Base-by-base conservation (phyloP, 2,113 vertebrate genomes). In the Mohoua ochrocephala region DNA sequence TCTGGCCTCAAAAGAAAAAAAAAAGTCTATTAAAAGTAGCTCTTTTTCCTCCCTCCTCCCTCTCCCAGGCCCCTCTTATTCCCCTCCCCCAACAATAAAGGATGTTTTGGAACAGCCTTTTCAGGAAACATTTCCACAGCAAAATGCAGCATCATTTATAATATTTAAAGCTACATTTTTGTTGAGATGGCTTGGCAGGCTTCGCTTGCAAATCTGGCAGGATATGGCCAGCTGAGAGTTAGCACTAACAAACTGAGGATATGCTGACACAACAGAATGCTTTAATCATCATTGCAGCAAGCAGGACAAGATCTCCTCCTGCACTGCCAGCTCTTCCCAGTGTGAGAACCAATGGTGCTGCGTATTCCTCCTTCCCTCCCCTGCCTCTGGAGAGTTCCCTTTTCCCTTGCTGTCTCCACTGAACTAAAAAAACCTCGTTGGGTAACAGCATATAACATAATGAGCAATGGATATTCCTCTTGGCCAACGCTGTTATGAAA, bases 251-350 rank as follows among this genome's bases (percentile, higher is more conserved):
- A 96, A 98, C 98, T 94, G 97, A 98, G 98, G 98, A 99, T 98
- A 97, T 98, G 98, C 99, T 99, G 99, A 99, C 97, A 99, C 98
- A 97, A 98, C 99, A 98, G 97, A 98, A 98, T 97, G 97, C 98
- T 98, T 98, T 98, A 98, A 98, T 98, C 98, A 98, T 97, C 98
- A 73, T 97, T 98, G 98, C 93, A 97, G 98, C 97, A 96, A 94
- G 95, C 95, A 95, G 98, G 98, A 97, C 94, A 82, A 70, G 92
- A 95, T 98, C 98, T 97, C 97, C 98, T 97, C 95, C 89, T 89
- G 97, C 97, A 70, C 97, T 98, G 98, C 98, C 98, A 98, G 97
- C 96, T 98, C 97, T 98, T 98, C 98, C 98, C 98, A 97, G 97
- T 96, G 96, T 96, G 97, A 95, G 95, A 96, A 94, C 96, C 97